Conservation (phyloP, 1,140 invertebrate genomes). For the Procambarus clarkii region DNA sequence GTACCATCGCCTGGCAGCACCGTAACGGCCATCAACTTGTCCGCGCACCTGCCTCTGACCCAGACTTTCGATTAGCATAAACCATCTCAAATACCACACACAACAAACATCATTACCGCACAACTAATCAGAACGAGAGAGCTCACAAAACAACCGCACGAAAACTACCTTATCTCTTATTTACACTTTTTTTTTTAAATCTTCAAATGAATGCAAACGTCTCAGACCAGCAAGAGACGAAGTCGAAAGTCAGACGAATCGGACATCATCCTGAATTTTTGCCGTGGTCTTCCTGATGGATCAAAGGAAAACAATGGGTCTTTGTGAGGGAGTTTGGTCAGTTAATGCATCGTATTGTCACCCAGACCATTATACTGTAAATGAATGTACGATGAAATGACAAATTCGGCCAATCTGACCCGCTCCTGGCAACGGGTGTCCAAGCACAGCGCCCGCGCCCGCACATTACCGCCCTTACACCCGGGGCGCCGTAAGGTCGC, state of each 20-base stretch:
- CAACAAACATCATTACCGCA: too few species aligned
- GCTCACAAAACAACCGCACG: too few species aligned
- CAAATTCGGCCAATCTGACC: constrained; percentile 49
- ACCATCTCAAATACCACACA: neutral
- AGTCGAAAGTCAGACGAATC: neutral
- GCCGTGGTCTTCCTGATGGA: constrained; percentile 18
- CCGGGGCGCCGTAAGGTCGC: neutral
- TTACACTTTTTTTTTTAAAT: too few species aligned
- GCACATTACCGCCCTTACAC: neutral
- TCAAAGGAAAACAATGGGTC: constrained; percentile 60
- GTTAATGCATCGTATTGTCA: constrained; percentile 69
- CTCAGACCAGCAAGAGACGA: neutral
- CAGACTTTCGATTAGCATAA: neutral
- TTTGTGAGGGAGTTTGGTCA: constrained; percentile 69
- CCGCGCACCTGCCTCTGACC: neutral
- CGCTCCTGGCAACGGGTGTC: neutral
- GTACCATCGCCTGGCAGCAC: constrained; percentile 12
- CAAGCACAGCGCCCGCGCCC: neutral
- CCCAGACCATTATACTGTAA: constrained; percentile 64
- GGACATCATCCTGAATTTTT: constrained; percentile 31
- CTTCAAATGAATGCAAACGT: too few species aligned
- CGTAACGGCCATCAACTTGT: constrained; percentile 5
- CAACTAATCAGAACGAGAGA: too few species aligned
- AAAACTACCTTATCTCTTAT: too few species aligned
- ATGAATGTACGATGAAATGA: constrained; percentile 67